Evolutionary conservation across 64 coral and sea anemone species (phyloP).

Genomic region (Pachyseris speciosa): DNA sequence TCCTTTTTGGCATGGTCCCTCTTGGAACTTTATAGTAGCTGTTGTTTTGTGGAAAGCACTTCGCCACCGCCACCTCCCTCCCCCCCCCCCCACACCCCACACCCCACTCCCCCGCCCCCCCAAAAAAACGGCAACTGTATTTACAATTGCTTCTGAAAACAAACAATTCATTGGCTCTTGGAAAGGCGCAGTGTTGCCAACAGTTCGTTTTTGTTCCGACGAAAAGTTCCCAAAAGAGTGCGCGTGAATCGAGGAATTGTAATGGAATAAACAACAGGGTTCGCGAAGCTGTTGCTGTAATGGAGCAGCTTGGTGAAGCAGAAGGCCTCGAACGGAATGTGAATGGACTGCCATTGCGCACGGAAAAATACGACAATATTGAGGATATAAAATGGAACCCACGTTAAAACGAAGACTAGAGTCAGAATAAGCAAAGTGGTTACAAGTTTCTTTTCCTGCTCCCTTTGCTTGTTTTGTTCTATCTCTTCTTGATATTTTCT

Average conservation of each 20-base stretch:
- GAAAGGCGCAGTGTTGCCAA: conserved; percentile 2
- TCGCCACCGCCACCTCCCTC: too few species aligned
- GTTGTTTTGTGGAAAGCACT: too few species aligned
- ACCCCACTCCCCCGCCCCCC: too few species aligned
- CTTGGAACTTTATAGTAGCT: too few species aligned
- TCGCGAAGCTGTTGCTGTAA: conserved; percentile 85
- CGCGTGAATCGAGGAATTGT: conserved; percentile 77
- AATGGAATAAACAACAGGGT: conserved; percentile 80
- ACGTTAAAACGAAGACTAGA: conserved; percentile 81
- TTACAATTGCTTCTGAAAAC: neutral
- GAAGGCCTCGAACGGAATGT: conserved; percentile 64
- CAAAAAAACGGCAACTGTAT: too few species aligned
- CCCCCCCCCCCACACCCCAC: too few species aligned
- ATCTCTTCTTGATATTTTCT: neutral
- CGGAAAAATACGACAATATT: conserved; percentile 86
- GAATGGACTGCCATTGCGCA: neutral
- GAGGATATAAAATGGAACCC: conserved; percentile 85
- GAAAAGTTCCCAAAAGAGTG: conserved; percentile 29
- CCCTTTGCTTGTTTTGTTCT: conserved; percentile 36
- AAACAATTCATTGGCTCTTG: neutral
- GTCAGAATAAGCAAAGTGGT: conserved; percentile 80
- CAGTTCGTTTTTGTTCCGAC: neutral
- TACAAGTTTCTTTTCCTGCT: conserved; percentile 54
- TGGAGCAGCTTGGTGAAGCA: conserved; percentile 80
- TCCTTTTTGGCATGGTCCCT: too few species aligned